phyloP scores from a whole-genome alignment of 2,113 vertebrate species.

The Garra rufa region DNA sequence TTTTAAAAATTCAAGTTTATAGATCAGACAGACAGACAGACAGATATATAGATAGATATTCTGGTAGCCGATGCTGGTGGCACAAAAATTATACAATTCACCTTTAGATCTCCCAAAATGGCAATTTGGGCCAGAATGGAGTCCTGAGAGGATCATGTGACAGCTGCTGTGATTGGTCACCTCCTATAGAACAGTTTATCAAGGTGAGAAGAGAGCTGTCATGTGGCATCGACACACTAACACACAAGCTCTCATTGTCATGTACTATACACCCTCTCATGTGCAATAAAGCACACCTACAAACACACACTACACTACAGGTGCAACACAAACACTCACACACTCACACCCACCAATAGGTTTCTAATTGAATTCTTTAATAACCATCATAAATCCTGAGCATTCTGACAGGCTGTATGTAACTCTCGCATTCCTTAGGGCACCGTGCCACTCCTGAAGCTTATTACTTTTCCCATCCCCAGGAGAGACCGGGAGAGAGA shows the following conservation, averaged over 20 bases:
- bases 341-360: slow-evolving; percentile 37
- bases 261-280: slow-evolving; percentile 1
- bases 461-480: slow-evolving; percentile 48
- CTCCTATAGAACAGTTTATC: background rate
- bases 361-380: slow-evolving; percentile 69
- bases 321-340: slow-evolving; percentile 24
- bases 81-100: background rate
- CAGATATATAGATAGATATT: background rate
- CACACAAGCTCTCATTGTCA: slow-evolving; percentile 16
- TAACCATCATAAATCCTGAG: slow-evolving; percentile 54
- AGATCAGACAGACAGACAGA: too few relatives aligned
- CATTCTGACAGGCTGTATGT: slow-evolving; percentile 51
- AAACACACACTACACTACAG: slow-evolving; percentile 8
- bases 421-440: slow-evolving; percentile 41
- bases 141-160: background rate
- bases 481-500: background rate
- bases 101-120: background rate
- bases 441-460: slow-evolving; percentile 34
- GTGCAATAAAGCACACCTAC: slow-evolving; percentile 17
- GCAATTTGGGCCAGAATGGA: background rate
- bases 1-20: too few relatives aligned
- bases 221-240: slow-evolving; percentile 21
- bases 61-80: background rate
- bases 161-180: slow-evolving; percentile 22
- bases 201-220: slow-evolving; percentile 2